Conservation (phyloP, 2,797 vertebrate genomes). For the Myotis pilosus region DNA sequence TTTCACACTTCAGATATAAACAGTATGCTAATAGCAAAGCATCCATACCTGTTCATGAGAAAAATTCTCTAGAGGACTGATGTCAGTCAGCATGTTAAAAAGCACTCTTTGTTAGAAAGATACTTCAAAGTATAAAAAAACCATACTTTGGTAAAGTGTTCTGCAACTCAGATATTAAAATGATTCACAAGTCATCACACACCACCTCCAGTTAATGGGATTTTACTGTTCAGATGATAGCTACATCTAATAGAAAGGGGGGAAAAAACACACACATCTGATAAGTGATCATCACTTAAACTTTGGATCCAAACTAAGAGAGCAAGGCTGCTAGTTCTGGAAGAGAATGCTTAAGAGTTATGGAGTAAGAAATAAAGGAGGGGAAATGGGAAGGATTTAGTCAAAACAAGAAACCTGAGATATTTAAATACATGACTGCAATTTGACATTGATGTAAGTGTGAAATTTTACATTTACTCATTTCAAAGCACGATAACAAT, state of each 20-base stretch:
- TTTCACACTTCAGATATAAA: constrained; percentile 26
- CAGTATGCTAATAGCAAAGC: neutral
- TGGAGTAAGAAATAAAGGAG: neutral
- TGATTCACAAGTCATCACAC: neutral
- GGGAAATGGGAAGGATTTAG: neutral
- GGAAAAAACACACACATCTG: neutral
- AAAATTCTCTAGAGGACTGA: neutral
- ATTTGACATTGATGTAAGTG: constrained; percentile 16
- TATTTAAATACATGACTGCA: neutral
- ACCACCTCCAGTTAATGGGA: neutral
- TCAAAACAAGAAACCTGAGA: neutral
- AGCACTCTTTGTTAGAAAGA: neutral
- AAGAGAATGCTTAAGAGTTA: neutral
- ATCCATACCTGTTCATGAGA: neutral
- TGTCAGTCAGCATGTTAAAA: neutral
- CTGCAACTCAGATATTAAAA: constrained; percentile 29
- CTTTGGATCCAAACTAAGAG: neutral
- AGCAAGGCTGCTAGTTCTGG: neutral
- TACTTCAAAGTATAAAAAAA: neutral
- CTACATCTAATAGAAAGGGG: neutral
- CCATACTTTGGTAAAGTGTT: neutral
- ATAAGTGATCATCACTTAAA: neutral
- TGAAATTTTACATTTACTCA: constrained; percentile 30
- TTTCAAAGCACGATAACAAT: constrained; percentile 20
- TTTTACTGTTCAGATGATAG: neutral